Base-by-base conservation (phyloP, 2,113 vertebrate genomes). In the Lycocorax pyrrhopterus region DNA sequence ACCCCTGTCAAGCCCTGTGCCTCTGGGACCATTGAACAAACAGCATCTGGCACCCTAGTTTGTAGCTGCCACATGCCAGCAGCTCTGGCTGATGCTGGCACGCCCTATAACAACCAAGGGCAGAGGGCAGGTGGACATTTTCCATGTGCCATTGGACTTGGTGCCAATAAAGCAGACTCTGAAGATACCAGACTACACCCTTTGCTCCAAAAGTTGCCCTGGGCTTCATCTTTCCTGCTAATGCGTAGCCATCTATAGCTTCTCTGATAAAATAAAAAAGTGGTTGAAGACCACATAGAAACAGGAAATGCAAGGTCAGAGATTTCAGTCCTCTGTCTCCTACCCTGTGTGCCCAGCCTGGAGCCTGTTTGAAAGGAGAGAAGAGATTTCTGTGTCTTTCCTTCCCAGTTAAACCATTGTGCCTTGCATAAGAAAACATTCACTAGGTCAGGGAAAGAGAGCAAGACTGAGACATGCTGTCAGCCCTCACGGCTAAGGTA, bases 1-100 rank as follows among this genome's bases (percentile, higher is more conserved):
- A 39, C 10, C 23, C 6, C 3, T 37, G 41, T 44, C 19, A 60
- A 77, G 32, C 37, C 27, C 33, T 0, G 0, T 39, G 14, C 49
- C 49, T 41, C 76, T 37, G 27, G 16, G 7, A 62, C 12, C 10
- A 47, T 3, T 35, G 44, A 68, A 56, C 16, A 52, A 73, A 74
- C 12, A 56, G 22, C 13, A 76, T 23, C 6, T 1, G 1, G 33
- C n/a, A 84, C 27, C 16, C 9, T 22, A 58, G 14, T 39, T 43
- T 68, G 46, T 6, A 84, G 53, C 59, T 91, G n/a, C 17, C 10
- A 12, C 21, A 3, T 8, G 2, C 39, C 32, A 37, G 63, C 35
- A 80, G 53, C n/a, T 64, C 37, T 60, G 30, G 41, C 37, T 87
- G 44, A 22, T 64, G 30, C 20, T 68, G 41, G 14, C 33, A 43